These are phyloP conservation scores for Helicoverpa armigera DNA, from an alignment of 1,140 invertebrate species.

Conservation along the genomic window DNA sequence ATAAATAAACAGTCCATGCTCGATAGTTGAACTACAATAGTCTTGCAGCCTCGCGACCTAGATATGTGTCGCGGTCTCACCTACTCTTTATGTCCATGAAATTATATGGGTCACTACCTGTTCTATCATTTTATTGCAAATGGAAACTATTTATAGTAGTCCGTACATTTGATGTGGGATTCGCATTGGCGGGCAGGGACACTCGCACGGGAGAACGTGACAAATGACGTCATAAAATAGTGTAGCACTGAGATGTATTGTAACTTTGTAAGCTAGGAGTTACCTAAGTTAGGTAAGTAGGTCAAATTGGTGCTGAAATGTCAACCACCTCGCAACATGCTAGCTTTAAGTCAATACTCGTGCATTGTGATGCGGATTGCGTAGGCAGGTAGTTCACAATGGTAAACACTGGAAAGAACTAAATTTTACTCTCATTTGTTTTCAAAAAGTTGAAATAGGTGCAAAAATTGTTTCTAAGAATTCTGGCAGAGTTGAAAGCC, in stretches of 20 bases:
- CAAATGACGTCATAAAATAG: background rate
- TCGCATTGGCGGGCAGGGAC: background rate
- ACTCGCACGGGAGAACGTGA: background rate
- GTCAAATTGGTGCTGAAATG: constrained; percentile 25
- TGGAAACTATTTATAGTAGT: constrained; percentile 10
- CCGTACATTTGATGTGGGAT: background rate
- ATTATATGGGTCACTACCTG: constrained; percentile 34
- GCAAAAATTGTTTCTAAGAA: too few relatives aligned
- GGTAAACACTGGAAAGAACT: background rate
- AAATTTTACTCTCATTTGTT: too few relatives aligned
- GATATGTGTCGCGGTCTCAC: constrained; percentile 20
- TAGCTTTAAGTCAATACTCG: constrained; percentile 8
- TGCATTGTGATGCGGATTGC: constrained; percentile 17
- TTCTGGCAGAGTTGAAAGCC: too few relatives aligned
- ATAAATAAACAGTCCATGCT: constrained; percentile 8
- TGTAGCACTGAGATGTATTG: background rate
- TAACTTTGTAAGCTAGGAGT: constrained; percentile 1
- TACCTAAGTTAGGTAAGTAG: constrained; percentile 35
- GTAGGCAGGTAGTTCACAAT: background rate
- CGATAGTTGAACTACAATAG: background rate
- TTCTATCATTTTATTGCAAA: background rate
- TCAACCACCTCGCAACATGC: constrained; percentile 12
- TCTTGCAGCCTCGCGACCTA: constrained; percentile 25
- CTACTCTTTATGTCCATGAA: constrained; percentile 39
- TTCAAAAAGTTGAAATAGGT: too few relatives aligned